Evolutionary conservation across 1,140 invertebrate genomes (phyloP), one percentile per base, ranked within the genome.

Genomic region (Agrypnia vestita): DNA sequence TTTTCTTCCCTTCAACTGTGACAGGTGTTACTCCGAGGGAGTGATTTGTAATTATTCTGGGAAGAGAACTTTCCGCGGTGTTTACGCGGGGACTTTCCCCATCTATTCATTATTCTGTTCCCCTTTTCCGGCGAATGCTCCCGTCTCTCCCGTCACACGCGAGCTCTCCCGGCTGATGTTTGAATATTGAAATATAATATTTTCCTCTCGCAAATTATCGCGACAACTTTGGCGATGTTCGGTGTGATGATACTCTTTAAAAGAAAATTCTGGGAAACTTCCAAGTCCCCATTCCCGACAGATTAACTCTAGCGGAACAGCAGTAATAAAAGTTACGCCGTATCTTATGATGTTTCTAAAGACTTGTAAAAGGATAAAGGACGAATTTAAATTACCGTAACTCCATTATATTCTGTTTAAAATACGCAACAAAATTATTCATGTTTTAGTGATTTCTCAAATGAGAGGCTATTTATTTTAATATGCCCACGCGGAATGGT

Each of bases 21-120:
- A 74, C 78, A 74, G 78, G 78, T 79, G 78, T 61, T 76, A 46
- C 67, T 55, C n/a, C 10, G 13, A 15, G 55, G 19, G 78, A 74
- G 78, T 79, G 78, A 79, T 74, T 79, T 79, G 69, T 79, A 74
- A 79, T 79, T 71, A 71, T 71, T 49, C 47, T 15, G 25, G 13
- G 25, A 71, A 51, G 17, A 15, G 47, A 19, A 47, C 17, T 43
- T 43, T 43, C 35, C 61, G 49, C 47, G 21, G 67, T 71, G n/a
- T 71, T 71, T 71, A 71, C 49, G 51, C 67, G 67, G 47, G 51
- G 67, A 71, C 49, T 71, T 49, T 12, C 67, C 11, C 21, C 21
- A 51, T 49, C 67, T 71, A 71, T 71, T 71, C 47, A 71, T 71
- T 71, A 71, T 71, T 71, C 47, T 19, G 55, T 8, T 35, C 35